phyloP scores from a whole-genome alignment of 2,888 invertebrate genomes.

The Proisotoma minuta region DNA sequence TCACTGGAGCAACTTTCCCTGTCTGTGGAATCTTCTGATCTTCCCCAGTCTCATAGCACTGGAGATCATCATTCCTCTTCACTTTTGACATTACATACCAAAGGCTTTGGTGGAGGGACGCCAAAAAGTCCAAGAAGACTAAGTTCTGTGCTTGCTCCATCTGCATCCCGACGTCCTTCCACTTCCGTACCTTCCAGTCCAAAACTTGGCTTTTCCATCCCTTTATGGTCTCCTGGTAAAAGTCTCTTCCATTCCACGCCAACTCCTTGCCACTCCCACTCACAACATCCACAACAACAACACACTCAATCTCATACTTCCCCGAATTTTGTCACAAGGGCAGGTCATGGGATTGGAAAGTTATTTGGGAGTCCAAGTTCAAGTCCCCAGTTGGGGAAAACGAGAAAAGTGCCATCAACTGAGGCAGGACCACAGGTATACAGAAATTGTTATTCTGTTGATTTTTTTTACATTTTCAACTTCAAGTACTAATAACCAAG shows the following conservation, averaged over 20 bases:
- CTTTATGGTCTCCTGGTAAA: constrained; percentile 30
- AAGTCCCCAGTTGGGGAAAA: not conserved
- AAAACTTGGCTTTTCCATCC: constrained; percentile 33
- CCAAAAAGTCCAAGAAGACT: constrained; percentile 20
- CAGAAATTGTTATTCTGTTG: too few relatives aligned
- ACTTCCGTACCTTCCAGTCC: constrained; percentile 36
- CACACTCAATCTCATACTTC: not conserved
- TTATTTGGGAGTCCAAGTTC: constrained; percentile 4
- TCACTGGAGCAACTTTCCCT: constrained; percentile 34
- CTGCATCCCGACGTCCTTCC: constrained; percentile 16
- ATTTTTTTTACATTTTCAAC: too few relatives aligned
- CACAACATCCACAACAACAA: not conserved
- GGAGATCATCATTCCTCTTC: not conserved
- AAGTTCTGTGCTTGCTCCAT: constrained; percentile 19
- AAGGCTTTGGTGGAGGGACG: too few relatives aligned
- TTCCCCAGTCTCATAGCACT: constrained; percentile 11
- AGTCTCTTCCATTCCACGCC: constrained; percentile 24
- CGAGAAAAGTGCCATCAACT: not conserved
- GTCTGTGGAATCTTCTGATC: constrained; percentile 28
- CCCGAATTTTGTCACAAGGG: not conserved
- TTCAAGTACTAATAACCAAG: too few relatives aligned
- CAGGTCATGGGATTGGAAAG: constrained; percentile 6
- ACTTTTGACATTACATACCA: too few relatives aligned
- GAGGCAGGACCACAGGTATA: too few relatives aligned
- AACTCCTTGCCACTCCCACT: not conserved